A percentile compares a stretch with the other conserved stretches of the same genome.
These are phyloP conservation scores for Acipenser transmontanus DNA, from an alignment of 2,797 vertebrate species.

Conservation along the genomic window DNA sequence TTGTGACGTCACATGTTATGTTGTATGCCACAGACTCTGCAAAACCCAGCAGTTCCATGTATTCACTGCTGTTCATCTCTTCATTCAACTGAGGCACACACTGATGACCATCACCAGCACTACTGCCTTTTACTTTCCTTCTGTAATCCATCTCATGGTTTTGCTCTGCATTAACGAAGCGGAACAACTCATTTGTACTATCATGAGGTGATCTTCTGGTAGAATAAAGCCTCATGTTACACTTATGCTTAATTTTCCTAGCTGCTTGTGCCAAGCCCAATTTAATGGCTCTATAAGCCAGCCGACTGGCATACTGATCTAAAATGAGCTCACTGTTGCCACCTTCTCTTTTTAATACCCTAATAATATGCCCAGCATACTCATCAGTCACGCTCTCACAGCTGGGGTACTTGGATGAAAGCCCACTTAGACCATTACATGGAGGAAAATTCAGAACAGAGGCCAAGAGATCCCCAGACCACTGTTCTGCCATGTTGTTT, in stretches of 20 bases:
- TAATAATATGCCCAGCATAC: slow-evolving; percentile 84
- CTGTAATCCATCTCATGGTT: slow-evolving; percentile 33
- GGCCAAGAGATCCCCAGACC: slow-evolving; percentile 49
- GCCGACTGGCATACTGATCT: slow-evolving; percentile 87
- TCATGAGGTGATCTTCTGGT: slow-evolving; percentile 49
- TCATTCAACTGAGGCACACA: slow-evolving; percentile 44
- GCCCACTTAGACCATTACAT: slow-evolving; percentile 42
- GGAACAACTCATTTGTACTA: slow-evolving; percentile 45
- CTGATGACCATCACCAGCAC: slow-evolving; percentile 27
- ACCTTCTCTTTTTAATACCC: slow-evolving; percentile 81
- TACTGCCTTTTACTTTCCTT: slow-evolving; percentile 33
- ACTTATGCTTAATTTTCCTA: slow-evolving; percentile 60
- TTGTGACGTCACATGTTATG: slow-evolving; percentile 80
- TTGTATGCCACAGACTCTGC: slow-evolving; percentile 79
- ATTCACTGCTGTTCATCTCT: slow-evolving; percentile 41
- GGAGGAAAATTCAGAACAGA: slow-evolving; percentile 53
- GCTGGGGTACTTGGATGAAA: slow-evolving; percentile 82
- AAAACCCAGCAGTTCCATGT: slow-evolving; percentile 67
- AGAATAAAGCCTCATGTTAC: slow-evolving; percentile 43
- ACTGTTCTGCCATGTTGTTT: slow-evolving; percentile 40
- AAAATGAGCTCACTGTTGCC: slow-evolving; percentile 77
- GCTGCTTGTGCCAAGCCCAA: slow-evolving; percentile 81
- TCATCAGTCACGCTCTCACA: slow-evolving; percentile 94
- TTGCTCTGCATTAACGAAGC: slow-evolving; percentile 43
- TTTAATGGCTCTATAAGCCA: slow-evolving; percentile 85